phyloP scores from a whole-genome alignment of 2,797 vertebrate genomes.

The Gastrophryne carolinensis region DNA sequence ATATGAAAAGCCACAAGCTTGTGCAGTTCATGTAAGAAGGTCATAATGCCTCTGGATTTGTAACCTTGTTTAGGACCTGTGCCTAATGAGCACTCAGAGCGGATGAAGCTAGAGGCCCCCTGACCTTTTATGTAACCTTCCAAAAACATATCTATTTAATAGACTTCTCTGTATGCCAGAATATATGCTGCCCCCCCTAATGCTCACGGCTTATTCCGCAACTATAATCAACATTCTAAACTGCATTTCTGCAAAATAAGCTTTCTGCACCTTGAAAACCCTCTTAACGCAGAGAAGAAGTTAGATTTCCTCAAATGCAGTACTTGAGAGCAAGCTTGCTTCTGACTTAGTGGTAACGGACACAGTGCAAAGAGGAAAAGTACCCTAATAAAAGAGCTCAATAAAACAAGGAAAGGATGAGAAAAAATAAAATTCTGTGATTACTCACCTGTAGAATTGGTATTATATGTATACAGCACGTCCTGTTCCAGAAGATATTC shows the following conservation, averaged over 20 bases:
- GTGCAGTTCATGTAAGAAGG: constrained; percentile 32
- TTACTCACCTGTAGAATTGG: no score
- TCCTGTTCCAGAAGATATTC: no score
- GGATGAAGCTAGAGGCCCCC: constrained; percentile 45
- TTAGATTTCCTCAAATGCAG: no score
- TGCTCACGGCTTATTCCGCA: background rate
- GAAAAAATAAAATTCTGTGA: no score
- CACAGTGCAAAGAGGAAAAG: no score
- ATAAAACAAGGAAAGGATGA: no score
- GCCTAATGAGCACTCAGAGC: constrained; percentile 46
- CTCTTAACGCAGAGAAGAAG: no score
- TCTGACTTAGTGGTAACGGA: no score
- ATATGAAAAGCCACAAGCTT: constrained; percentile 31
- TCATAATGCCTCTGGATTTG: constrained; percentile 40
- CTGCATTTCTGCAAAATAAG: background rate
- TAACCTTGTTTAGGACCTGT: constrained; percentile 39
- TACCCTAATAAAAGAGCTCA: no score
- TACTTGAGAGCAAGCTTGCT: no score
- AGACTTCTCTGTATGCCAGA: constrained; percentile 2
- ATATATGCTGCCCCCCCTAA: background rate
- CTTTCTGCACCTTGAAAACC: no score
- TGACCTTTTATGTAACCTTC: constrained; percentile 38
- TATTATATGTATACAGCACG: no score
- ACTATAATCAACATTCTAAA: background rate
- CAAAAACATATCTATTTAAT: constrained; percentile 31